phyloP scores from a whole-genome alignment of 23 tunicate genomes.

The Clavelina lepadiformis region DNA sequence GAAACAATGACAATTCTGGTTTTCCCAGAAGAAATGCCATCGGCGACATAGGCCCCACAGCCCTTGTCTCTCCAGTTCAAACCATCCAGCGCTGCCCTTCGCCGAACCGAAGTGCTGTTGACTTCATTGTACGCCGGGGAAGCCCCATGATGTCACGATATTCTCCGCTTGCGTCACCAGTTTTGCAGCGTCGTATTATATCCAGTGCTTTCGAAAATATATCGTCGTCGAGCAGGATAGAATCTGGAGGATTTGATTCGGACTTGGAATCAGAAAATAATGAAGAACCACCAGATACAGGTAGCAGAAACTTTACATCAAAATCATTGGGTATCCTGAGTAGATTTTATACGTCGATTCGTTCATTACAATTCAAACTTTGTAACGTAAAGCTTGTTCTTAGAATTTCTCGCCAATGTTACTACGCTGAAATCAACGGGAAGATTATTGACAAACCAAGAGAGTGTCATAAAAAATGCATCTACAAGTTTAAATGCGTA shows the following conservation, averaged over 20 bases:
- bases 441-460: too few species aligned
- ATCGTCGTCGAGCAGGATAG: background rate
- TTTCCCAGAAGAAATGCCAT: background rate
- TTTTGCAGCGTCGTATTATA: conserved; percentile 6
- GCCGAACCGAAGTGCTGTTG: conserved; percentile 4
- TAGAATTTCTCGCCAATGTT: too few species aligned
- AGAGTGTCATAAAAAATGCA: too few species aligned
- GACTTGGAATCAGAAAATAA: conserved; percentile 33
- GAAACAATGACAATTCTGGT: conserved; percentile 19
- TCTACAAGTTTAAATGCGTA: too few species aligned
- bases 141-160: conserved; percentile 41
- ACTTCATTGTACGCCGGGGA: conserved; percentile 3
- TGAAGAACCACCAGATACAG: background rate
- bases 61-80: conserved; percentile 26
- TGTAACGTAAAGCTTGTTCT: too few species aligned
- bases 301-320: too few species aligned
- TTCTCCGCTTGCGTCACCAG: conserved; percentile 25
- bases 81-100: background rate
- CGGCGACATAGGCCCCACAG: conserved; percentile 8
- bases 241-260: conserved; percentile 56
- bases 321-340: too few species aligned
- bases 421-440: too few species aligned
- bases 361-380: too few species aligned
- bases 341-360: too few species aligned
- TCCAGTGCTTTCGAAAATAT: conserved; percentile 10